Percentiles rank a stretch among this genome's conserved stretches.
These are phyloP conservation scores for Drosophila ercepeae DNA, from an alignment of 1,140 invertebrate species.

Conservation along the genomic window DNA sequence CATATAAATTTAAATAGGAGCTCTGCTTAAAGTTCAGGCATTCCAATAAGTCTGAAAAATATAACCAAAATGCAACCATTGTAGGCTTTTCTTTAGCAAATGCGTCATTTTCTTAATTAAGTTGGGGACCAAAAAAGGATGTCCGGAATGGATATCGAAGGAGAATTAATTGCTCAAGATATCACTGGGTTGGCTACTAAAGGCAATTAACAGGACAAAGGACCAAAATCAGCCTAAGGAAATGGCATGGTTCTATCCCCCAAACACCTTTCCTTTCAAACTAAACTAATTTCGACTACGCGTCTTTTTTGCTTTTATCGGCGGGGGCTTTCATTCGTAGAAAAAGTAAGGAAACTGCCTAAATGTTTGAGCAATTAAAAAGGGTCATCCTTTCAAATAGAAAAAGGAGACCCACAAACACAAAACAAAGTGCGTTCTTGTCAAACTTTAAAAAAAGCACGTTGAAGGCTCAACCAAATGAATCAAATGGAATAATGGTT, in stretches of 20 bases:
- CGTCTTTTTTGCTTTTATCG: constrained; percentile 17
- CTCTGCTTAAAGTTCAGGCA: too few relatives aligned
- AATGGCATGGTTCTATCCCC: constrained; percentile 9
- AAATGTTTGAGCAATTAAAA: constrained; percentile 67
- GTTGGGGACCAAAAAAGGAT: constrained; percentile 6
- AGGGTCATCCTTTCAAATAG: constrained; percentile 46
- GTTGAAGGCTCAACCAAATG: neutral
- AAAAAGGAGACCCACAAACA: constrained; percentile 23
- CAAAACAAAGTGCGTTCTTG: constrained; percentile 19
- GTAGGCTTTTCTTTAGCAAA: neutral
- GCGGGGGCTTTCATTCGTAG: neutral
- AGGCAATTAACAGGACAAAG: constrained; percentile 48
- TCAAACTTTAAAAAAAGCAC: neutral
- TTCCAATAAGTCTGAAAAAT: too few relatives aligned
- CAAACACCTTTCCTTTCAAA: neutral
- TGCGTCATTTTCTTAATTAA: constrained; percentile 27
- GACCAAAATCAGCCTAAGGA: constrained; percentile 22
- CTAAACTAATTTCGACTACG: constrained; percentile 36
- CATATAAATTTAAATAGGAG: neutral
- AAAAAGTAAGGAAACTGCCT: constrained; percentile 23
- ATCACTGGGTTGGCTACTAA: constrained; percentile 24
- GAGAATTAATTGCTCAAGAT: constrained; percentile 43
- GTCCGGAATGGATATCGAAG: constrained; percentile 15
- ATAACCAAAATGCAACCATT: constrained; percentile 23
- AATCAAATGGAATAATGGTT: neutral